A percentile compares a stretch with the other conserved stretches of the same genome.
Conservation (phyloP, 2,888 invertebrate genomes). For the Harpalus rufipes region DNA sequence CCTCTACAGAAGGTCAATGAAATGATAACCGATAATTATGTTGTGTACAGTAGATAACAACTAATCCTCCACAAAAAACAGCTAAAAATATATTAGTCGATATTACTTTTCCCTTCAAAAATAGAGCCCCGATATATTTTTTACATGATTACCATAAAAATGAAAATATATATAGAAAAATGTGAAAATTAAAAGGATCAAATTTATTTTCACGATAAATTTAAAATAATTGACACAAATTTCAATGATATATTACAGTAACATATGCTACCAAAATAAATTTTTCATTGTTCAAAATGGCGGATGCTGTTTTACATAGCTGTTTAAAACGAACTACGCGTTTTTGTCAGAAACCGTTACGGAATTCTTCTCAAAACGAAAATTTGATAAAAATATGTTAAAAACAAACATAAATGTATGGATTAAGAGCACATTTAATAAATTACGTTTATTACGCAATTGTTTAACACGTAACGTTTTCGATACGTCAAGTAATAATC, state of each 20-base stretch:
- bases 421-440: slow-evolving; percentile 55
- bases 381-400: slow-evolving; percentile 8
- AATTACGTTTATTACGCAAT: slow-evolving; percentile 51
- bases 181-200: slow-evolving; percentile 22
- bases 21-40: slow-evolving; percentile 34
- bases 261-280: slow-evolving; percentile 38
- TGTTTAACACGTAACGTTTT: slow-evolving; percentile 57
- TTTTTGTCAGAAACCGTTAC: slow-evolving; percentile 18
- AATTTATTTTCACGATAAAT: slow-evolving; percentile 40
- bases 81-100: slow-evolving; percentile 64
- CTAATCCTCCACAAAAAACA: slow-evolving; percentile 60
- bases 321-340: neutral
- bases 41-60: slow-evolving; percentile 59
- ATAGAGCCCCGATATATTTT: slow-evolving; percentile 1
- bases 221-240: slow-evolving; percentile 14
- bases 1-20: slow-evolving; percentile 55
- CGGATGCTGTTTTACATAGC: slow-evolving; percentile 4
- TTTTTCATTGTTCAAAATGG: slow-evolving; percentile 50
- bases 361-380: slow-evolving; percentile 36
- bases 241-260: neutral
- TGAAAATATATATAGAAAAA: slow-evolving; percentile 1
- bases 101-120: slow-evolving; percentile 8
- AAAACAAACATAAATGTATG: slow-evolving; percentile 32
- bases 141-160: slow-evolving; percentile 7
- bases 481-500: slow-evolving; percentile 67